Conservation (phyloP, 2,888 invertebrate genomes). For the Andrena hattorfiana region DNA sequence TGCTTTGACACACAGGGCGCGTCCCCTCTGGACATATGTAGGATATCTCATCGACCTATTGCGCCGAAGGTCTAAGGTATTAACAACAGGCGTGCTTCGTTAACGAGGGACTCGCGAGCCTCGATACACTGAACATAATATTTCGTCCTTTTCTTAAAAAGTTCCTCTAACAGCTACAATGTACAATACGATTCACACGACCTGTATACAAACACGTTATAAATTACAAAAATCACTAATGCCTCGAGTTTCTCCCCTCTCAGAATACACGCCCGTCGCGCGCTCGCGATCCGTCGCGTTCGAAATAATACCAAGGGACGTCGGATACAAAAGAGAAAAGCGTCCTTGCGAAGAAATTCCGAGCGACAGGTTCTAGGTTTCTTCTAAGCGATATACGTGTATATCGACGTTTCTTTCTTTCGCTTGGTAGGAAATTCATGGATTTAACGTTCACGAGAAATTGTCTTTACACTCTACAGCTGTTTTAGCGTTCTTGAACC, state of each 20-base stretch:
- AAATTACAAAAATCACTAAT: conserved; percentile 78
- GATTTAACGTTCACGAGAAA: conserved; percentile 39
- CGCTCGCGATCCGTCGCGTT: conserved; percentile 44
- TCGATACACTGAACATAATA: conserved; percentile 59
- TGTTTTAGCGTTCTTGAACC: conserved; percentile 46
- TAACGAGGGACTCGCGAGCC: conserved; percentile 54
- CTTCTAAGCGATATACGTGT: conserved; percentile 47
- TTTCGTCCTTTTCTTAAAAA: conserved; percentile 67
- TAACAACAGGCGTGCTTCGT: conserved; percentile 61
- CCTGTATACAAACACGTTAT: conserved; percentile 76
- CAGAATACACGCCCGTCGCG: background rate
- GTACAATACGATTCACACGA: conserved; percentile 74
- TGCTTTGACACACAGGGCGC: conserved; percentile 38
- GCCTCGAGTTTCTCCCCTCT: conserved; percentile 65
- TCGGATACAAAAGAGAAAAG: conserved; percentile 40
- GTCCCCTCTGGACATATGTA: conserved; percentile 59
- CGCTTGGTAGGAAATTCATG: conserved; percentile 45
- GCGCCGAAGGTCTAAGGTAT: conserved; percentile 66
- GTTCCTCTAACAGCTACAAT: conserved; percentile 69
- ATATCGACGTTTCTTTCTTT: conserved; percentile 14
- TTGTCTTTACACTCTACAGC: conserved; percentile 36
- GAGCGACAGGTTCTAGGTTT: conserved; percentile 46
- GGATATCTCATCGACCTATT: conserved; percentile 55
- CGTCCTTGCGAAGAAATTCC: conserved; percentile 55
- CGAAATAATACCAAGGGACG: conserved; percentile 16